phyloP scores from a whole-genome alignment of 2,113 vertebrate species.

The Fregetta grallaria region DNA sequence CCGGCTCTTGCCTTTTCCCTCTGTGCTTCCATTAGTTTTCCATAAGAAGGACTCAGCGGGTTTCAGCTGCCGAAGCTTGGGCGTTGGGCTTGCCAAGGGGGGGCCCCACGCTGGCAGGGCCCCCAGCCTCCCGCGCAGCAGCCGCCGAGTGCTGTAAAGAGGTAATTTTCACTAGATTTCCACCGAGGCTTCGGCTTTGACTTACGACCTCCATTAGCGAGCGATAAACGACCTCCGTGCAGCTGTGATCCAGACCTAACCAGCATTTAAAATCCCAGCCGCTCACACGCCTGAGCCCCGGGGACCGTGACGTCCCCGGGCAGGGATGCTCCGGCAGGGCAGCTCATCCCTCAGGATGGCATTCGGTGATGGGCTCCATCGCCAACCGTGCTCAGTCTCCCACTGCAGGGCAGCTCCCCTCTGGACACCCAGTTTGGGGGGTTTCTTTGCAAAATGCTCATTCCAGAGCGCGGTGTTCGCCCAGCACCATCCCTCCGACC shows the following conservation, averaged over 20 bases:
- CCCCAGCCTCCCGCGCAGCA: not conserved
- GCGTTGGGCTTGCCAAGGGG: not conserved
- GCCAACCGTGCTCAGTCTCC: not conserved
- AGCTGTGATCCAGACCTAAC: not conserved
- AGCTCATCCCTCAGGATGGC: not conserved
- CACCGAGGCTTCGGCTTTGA: not conserved
- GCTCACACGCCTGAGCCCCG: rapidly evolving
- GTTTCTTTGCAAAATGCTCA: not conserved
- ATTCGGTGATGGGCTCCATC: not conserved
- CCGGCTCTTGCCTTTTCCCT: not conserved
- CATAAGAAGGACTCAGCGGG: rapidly evolving
- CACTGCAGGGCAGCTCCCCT: rapidly evolving
- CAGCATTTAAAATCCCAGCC: not conserved
- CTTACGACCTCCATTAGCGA: not conserved
- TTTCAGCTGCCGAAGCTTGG: not conserved
- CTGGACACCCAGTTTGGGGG: not conserved
- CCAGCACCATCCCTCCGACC: rapidly evolving
- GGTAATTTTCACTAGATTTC: slow-evolving; percentile 5
- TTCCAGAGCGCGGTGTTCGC: rapidly evolving
- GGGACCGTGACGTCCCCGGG: rapidly evolving
- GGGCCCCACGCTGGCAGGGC: not conserved
- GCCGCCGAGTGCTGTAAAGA: not conserved
- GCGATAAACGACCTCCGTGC: not conserved
- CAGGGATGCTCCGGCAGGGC: not conserved
- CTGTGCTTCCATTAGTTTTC: not conserved